A percentile compares a stretch with the other conserved stretches of the same genome.
phyloP scores from a whole-genome alignment of 2,113 vertebrate species.

The Muscicapa adusta region DNA sequence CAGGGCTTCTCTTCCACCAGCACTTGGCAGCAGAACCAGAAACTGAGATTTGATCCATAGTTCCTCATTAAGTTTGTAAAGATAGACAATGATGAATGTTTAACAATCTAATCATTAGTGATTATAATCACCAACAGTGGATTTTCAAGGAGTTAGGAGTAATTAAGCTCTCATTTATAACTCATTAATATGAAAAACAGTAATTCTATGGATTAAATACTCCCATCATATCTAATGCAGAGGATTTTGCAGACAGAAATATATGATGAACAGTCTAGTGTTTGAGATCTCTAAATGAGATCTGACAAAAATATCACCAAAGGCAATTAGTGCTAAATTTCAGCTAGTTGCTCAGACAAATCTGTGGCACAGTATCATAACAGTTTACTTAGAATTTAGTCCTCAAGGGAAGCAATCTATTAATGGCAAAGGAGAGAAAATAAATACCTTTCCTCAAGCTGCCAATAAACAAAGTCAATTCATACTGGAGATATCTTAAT shows the following conservation, averaged over 20 bases:
- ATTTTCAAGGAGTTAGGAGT: constrained; percentile 57
- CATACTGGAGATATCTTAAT: neutral
- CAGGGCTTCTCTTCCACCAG: neutral
- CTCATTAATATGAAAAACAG: constrained; percentile 53
- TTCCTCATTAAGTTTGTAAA: constrained; percentile 46
- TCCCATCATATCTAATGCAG: neutral
- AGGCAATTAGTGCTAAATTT: neutral
- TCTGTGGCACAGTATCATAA: neutral
- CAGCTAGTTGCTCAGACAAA: neutral
- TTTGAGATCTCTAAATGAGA: neutral
- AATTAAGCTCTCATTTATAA: constrained; percentile 58
- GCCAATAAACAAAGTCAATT: neutral
- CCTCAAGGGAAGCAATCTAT: neutral
- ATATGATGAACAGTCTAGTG: neutral
- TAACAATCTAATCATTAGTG: constrained; percentile 24
- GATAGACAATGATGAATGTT: constrained; percentile 29
- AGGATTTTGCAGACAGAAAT: constrained; percentile 23
- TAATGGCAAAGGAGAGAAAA: neutral
- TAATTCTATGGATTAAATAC: constrained; percentile 22
- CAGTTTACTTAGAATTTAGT: neutral
- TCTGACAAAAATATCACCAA: neutral
- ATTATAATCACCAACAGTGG: constrained; percentile 45
- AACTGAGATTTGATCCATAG: neutral
- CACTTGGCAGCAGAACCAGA: neutral
- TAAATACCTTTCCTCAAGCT: neutral